Conservation (phyloP, 2,113 vertebrate species). For the Perognathus longimembris region DNA sequence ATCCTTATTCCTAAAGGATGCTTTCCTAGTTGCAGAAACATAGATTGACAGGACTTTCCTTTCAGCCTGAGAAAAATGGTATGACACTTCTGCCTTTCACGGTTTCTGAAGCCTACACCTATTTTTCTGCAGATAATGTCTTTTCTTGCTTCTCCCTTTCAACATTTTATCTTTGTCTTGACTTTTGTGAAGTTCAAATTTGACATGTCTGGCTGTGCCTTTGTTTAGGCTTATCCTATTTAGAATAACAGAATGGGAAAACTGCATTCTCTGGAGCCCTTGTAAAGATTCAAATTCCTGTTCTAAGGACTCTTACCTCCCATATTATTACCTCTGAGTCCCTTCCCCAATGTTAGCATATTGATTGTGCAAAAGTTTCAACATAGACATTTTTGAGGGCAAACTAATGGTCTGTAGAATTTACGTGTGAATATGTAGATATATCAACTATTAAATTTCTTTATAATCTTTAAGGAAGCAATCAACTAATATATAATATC, state of each 20-base stretch:
- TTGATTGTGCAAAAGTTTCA: not conserved
- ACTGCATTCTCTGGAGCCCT: not conserved
- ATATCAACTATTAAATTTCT: not conserved
- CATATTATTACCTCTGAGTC: no score
- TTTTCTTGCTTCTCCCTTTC: not conserved
- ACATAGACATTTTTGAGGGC: not conserved
- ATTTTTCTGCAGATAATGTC: fast-evolving
- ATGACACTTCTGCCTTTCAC: not conserved
- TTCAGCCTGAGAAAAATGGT: not conserved
- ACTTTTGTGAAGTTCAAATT: not conserved
- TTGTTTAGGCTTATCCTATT: not conserved
- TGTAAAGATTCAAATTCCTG: not conserved
- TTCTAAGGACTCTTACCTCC: not conserved
- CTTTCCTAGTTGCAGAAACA: not conserved
- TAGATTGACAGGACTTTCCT: not conserved
- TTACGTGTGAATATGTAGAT: not conserved
- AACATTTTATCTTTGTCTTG: not conserved
- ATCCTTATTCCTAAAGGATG: not conserved
- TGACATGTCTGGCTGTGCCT: not conserved
- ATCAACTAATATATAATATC: not conserved
- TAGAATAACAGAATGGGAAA: not conserved
- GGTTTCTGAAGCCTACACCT: not conserved
- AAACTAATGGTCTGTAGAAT: not conserved
- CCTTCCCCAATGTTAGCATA: not conserved
- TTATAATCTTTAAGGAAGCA: not conserved